A percentile compares a stretch with the other conserved stretches of the same genome.
These are phyloP conservation scores for Astyanax mexicanus DNA, from an alignment of 2,797 vertebrate species.

Conservation along the genomic window DNA sequence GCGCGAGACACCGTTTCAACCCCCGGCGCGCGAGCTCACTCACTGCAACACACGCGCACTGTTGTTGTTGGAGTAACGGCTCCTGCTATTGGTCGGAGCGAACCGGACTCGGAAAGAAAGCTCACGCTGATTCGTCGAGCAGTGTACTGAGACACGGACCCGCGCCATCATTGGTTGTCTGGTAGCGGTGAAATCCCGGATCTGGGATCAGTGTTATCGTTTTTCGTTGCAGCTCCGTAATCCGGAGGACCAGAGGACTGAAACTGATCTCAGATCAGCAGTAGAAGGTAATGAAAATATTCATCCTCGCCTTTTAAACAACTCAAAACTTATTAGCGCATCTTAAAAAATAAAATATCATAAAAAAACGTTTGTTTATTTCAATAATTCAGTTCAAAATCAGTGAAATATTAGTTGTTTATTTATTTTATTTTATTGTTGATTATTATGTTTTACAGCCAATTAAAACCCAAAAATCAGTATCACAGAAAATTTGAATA, in stretches of 20 bases:
- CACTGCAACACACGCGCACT: neutral
- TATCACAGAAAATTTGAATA: too few relatives aligned
- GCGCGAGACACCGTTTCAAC: neutral
- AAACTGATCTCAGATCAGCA: neutral
- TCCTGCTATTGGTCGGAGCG: neutral
- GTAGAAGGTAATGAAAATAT: neutral
- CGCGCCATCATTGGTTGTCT: neutral
- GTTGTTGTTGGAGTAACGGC: neutral
- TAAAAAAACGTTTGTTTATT: too few relatives aligned
- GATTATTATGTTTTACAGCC: too few relatives aligned
- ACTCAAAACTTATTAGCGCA: too few relatives aligned
- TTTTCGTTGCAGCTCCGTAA: neutral
- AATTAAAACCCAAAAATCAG: too few relatives aligned
- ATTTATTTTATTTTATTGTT: too few relatives aligned
- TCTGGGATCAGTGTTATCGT: neutral
- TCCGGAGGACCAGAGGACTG: too few relatives aligned
- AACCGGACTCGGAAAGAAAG: neutral
- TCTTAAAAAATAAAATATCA: too few relatives aligned
- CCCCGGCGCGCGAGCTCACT: neutral
- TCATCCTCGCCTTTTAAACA: too few relatives aligned
- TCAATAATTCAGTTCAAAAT: too few relatives aligned
- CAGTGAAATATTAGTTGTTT: too few relatives aligned
- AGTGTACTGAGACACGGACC: neutral
- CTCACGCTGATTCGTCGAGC: neutral
- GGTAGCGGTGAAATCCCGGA: neutral